These are phyloP conservation scores for Pseudomyrmex flavicornis DNA, from an alignment of 1,140 invertebrate species.

Conservation along the genomic window DNA sequence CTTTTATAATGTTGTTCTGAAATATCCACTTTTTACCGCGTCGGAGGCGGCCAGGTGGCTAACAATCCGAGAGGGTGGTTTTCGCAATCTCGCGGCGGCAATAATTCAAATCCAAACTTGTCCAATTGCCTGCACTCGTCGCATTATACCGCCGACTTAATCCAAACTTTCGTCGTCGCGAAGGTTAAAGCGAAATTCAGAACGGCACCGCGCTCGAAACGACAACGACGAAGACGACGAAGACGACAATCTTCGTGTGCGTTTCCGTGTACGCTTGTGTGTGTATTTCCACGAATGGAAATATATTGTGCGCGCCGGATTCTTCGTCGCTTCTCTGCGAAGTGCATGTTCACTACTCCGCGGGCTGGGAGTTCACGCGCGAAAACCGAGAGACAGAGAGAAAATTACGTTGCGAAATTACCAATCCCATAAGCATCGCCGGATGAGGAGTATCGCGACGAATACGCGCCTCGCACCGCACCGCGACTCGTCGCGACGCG, in stretches of 20 bases:
- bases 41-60: slow-evolving; percentile 31
- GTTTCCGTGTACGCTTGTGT: background rate
- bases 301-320: slow-evolving; percentile 9
- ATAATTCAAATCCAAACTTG: slow-evolving; percentile 81
- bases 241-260: background rate
- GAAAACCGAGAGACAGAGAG: slow-evolving; percentile 8
- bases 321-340: slow-evolving; percentile 10
- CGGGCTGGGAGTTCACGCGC: background rate
- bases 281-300: slow-evolving; percentile 5
- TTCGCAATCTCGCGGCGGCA: slow-evolving; percentile 68
- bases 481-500: background rate
- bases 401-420: slow-evolving; percentile 54
- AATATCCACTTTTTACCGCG: background rate
- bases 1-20: background rate
- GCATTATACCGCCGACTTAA: slow-evolving; percentile 81
- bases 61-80: background rate
- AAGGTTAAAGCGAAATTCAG: slow-evolving; percentile 49
- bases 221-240: background rate
- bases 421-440: slow-evolving; percentile 38
- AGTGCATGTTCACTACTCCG: background rate
- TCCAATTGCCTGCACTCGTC: slow-evolving; percentile 79
- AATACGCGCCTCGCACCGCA: background rate
- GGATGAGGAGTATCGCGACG: slow-evolving; percentile 18
- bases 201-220: slow-evolving; percentile 19
- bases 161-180: slow-evolving; percentile 75